Conservation (phyloP, 2,113 vertebrate genomes). For the Callorhinus ursinus region DNA sequence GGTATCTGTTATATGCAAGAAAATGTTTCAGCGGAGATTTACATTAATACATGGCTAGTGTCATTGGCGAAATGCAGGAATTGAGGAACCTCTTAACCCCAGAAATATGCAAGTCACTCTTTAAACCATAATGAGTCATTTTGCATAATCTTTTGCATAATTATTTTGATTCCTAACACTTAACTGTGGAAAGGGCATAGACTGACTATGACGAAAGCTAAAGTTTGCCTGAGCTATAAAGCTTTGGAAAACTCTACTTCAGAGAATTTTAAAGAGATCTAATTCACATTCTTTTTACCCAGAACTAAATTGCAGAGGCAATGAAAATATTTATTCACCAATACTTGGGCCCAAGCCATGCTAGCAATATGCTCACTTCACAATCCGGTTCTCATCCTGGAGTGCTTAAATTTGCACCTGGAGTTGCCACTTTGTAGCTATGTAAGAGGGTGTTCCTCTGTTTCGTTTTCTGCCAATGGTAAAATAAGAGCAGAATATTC, state of each 20-base stretch:
- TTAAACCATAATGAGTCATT: slow-evolving; percentile 10
- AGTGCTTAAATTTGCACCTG: neutral
- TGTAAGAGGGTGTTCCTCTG: neutral
- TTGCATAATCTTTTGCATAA: slow-evolving; percentile 37
- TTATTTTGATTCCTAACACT: slow-evolving; percentile 54
- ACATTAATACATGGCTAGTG: neutral
- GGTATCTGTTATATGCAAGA: neutral
- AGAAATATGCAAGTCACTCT: neutral
- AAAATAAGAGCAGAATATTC: neutral
- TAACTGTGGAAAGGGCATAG: neutral
- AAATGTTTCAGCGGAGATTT: neutral
- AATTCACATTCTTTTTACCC: neutral
- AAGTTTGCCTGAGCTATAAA: neutral
- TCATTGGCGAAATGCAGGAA: neutral
- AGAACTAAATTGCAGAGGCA: neutral
- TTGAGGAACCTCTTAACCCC: neutral
- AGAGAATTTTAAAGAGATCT: slow-evolving; percentile 10
- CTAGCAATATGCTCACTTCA: neutral
- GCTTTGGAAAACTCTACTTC: slow-evolving; percentile 23
- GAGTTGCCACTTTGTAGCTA: neutral
- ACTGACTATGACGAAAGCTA: neutral
- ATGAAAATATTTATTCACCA: slow-evolving; percentile 20
- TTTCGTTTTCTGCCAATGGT: neutral
- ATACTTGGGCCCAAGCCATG: neutral
- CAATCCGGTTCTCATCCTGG: neutral